A percentile compares a stretch with the other conserved stretches of the same genome.
Conservation (phyloP, 1,140 invertebrate genomes). For the Eubasilissa regina region DNA sequence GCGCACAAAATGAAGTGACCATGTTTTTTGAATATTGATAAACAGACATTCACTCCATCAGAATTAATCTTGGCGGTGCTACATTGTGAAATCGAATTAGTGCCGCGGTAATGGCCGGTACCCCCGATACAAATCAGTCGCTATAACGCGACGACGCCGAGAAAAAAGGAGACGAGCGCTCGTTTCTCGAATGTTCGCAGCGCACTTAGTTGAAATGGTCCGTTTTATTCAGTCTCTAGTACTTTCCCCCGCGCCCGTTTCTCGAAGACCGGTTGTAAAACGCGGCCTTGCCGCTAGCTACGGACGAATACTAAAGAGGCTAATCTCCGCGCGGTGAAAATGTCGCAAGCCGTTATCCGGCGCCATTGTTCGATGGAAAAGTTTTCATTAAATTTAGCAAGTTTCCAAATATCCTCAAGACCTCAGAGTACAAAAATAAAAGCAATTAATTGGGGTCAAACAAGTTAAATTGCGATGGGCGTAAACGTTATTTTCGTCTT, state of each 20-base stretch:
- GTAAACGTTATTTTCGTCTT: not conserved
- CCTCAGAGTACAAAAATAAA: not conserved
- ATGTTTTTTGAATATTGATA: conserved; percentile 28
- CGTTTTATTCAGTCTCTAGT: not conserved
- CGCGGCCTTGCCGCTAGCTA: conserved; percentile 43
- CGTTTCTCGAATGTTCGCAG: not conserved
- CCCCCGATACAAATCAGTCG: not conserved
- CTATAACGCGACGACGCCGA: not conserved
- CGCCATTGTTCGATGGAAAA: conserved; percentile 20
- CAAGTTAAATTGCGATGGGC: conserved; percentile 20
- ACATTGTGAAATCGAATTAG: conserved; percentile 41
- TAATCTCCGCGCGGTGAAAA: conserved; percentile 14
- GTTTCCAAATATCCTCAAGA: not conserved
- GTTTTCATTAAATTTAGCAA: conserved; percentile 4
- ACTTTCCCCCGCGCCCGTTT: conserved; percentile 19
- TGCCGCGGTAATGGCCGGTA: conserved; percentile 37
- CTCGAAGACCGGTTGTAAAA: conserved; percentile 28
- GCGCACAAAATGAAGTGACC: not conserved
- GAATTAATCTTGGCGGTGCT: conserved; percentile 34
- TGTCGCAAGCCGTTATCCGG: conserved; percentile 31
- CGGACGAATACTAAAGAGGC: conserved; percentile 28
- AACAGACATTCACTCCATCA: conserved; percentile 38
- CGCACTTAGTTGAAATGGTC: not conserved
- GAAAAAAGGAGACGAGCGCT: not conserved
- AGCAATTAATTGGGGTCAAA: conserved; percentile 6